These are phyloP conservation scores for Umimayanthus chanpuru DNA, from an alignment of 92 coral and sea anemone genomes.

Conservation along the genomic window DNA sequence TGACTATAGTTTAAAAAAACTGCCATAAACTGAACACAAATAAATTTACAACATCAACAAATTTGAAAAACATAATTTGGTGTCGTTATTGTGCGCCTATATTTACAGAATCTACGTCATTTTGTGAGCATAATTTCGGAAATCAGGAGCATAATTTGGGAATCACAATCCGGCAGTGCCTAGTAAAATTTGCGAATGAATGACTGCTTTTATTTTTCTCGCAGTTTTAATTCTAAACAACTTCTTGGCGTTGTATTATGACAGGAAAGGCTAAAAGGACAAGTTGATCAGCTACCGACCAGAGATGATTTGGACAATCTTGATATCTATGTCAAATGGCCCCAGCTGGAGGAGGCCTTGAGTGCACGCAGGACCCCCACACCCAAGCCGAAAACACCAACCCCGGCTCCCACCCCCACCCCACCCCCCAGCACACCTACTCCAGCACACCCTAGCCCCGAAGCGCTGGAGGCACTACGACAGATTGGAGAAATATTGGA, in stretches of 20 bases:
- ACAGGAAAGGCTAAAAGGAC: slow-evolving; percentile 76
- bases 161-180: too few relatives aligned
- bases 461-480: slow-evolving; percentile 86
- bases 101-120: too few relatives aligned
- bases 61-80: too few relatives aligned
- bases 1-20: too few relatives aligned
- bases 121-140: too few relatives aligned
- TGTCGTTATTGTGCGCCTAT: too few relatives aligned
- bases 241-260: background rate
- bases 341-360: slow-evolving; percentile 92
- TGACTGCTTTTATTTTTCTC: background rate
- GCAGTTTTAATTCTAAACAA: background rate
- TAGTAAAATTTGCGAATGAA: too few relatives aligned
- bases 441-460: slow-evolving; percentile 79
- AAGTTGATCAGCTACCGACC: slow-evolving; percentile 86
- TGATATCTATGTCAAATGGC: slow-evolving; percentile 96
- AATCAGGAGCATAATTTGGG: too few relatives aligned
- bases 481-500: slow-evolving; percentile 92
- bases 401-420: slow-evolving; percentile 75
- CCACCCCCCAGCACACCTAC: slow-evolving; percentile 77
- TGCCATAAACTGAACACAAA: too few relatives aligned
- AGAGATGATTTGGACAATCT: slow-evolving; percentile 84
- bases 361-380: slow-evolving; percentile 78
- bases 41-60: too few relatives aligned
- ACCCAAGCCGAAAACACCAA: slow-evolving; percentile 53